Evolutionary conservation across 2,888 invertebrate genomes (phyloP), one percentile per base, ranked within the genome.

Genomic region (Panopea generosa): DNA sequence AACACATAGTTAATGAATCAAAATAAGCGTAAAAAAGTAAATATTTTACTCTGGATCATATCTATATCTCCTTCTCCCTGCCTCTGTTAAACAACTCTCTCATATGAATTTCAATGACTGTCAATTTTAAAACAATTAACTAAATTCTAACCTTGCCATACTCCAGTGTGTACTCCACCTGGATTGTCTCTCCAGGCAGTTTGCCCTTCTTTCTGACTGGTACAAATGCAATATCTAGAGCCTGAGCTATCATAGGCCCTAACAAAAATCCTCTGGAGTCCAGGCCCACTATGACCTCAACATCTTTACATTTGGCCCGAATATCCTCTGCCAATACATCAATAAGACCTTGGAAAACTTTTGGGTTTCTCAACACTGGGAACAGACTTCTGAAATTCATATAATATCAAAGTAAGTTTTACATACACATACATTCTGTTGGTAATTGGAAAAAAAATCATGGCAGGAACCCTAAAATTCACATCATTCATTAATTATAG

Each of bases 151-250:
- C 94, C 87, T 90, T 89, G 69, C 99, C 98, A 94, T 99, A 99
- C 93, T 99, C 99, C 87, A 98, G 93, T 14, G 94, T 93, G 92
- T 97, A 99, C 74, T 94, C 94, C 57, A 95, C 94, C 9, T 95
- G 93, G 9, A 94, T 90, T 16, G 96, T 94, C 75, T 96, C 94
- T 4, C 99, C 99, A 0, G 99, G 99, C 65, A 99, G 94, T 93
- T 99, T 99, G 14, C 99, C 99, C 88, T 96, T 96, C 93, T 99
- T 99, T 63, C 99, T 94, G 20, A 99, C 95, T 0, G 99, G 98
- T 4, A 98, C 94, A 93, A 99, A 99, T 0, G 96, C 95, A 59
- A 97, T 93, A 1, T 95, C 94, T 2, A 99, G 92, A 83, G 96
- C 95, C 0, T 96, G 93, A 2, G 98, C 97, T 33, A 99, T 92